A percentile compares a stretch with the other conserved stretches of the same genome.
phyloP scores from a whole-genome alignment of 1,140 invertebrate species.

The Macrobrachium nipponense region DNA sequence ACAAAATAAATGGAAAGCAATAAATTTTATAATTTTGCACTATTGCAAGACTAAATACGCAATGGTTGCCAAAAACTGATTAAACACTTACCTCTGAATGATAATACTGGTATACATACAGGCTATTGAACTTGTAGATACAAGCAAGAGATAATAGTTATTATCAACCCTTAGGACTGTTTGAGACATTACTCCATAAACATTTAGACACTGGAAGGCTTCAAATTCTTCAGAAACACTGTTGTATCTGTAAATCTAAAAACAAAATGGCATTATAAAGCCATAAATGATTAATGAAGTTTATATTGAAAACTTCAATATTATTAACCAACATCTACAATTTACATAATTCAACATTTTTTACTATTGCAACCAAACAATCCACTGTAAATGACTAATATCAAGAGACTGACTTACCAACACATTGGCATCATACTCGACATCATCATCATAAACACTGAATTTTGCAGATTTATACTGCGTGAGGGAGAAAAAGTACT shows the following conservation, averaged over 20 bases:
- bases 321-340: too few species aligned
- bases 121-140: background rate
- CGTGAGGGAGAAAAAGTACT: background rate
- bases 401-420: background rate
- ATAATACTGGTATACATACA: constrained; percentile 21
- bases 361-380: too few species aligned
- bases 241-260: constrained; percentile 21
- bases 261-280: too few species aligned
- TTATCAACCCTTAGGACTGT: constrained; percentile 1
- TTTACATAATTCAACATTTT: too few species aligned
- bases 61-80: too few species aligned
- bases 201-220: constrained; percentile 7
- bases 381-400: too few species aligned
- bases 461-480: background rate
- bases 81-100: constrained; percentile 17
- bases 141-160: constrained; percentile 7
- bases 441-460: background rate
- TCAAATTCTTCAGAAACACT: background rate
- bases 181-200: constrained; percentile 19
- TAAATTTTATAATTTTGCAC: too few species aligned
- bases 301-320: too few species aligned
- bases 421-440: background rate
- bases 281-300: too few species aligned
- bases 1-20: too few species aligned
- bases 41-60: too few species aligned